Conservation (phyloP, 1,140 invertebrate genomes). For the Drosophila parabipectinata region DNA sequence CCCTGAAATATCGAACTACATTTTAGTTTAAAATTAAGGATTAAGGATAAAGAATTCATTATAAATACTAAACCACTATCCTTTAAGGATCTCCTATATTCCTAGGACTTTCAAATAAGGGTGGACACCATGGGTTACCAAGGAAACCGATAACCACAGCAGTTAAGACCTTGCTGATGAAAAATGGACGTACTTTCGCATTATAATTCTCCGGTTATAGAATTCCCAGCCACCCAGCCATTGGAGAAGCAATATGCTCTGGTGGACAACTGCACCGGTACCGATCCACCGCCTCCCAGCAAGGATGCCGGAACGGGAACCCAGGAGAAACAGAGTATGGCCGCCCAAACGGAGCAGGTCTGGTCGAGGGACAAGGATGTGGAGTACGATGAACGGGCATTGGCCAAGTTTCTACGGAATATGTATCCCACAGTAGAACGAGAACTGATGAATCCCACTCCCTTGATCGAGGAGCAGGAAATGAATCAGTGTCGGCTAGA, state of each 20-base stretch:
- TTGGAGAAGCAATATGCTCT: conserved; percentile 56
- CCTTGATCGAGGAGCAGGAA: conserved; percentile 45
- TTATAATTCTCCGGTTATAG: conserved; percentile 69
- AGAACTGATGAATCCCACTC: conserved; percentile 71
- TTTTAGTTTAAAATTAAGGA: not conserved
- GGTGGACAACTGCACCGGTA: conserved; percentile 70
- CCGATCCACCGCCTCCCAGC: conserved; percentile 61
- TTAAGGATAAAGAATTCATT: not conserved
- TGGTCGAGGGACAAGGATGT: not conserved
- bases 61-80: too few species aligned
- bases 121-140: conserved; percentile 26
- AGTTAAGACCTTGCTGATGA: not conserved
- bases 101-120: not conserved
- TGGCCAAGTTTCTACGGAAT: conserved; percentile 69
- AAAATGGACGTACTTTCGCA: conserved; percentile 80
- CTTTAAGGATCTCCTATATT: not conserved
- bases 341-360: conserved; percentile 67
- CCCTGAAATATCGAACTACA: too few species aligned
- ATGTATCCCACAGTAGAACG: conserved; percentile 71
- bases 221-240: conserved; percentile 65
- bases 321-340: conserved; percentile 28
- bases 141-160: conserved; percentile 24
- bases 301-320: conserved; percentile 46
- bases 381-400: conserved; percentile 62
- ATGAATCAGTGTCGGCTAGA: conserved; percentile 38